Base-by-base conservation (phyloP, 2,113 vertebrate genomes). In the Fulica atra region DNA sequence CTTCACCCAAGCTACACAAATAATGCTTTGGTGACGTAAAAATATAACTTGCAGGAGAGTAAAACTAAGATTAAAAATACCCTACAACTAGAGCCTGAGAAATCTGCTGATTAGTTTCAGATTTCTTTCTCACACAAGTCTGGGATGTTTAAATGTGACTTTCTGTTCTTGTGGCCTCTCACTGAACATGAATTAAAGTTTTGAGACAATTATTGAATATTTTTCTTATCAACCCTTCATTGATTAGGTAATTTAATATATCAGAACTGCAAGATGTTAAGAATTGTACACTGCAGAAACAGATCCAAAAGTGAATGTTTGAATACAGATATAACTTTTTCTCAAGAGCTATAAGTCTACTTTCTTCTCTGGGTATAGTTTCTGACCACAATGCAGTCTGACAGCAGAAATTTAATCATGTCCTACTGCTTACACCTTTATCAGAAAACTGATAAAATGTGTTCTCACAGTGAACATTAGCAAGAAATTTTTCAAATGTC, bases 401-500 rank as follows among this genome's bases (percentile, higher is more conserved):
- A 77, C 29, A 82, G 76, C 35, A 95, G 83, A 94, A 88, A 64
- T 89, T 93, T 84, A 73, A 82, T 96, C 26, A 29, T 79, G 79
- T 92, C 83, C 80, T 92, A 35, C 36, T 82, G 81, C 85, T 92
- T 82, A 70, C 63, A 94, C 89, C 66, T 93, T 66, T 94, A 66
- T 92, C 64, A 87, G 38, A 70, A 94, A 73, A 60, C 61, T 86
- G 68, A 96, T 92, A 84, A 96, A 89, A 93, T 79, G n/a, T 84
- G 17, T 82, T n/a, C 36, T 92, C 72, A 80, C 51, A 73, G n/a
- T 90, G 53, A 94, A 95, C 18, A 57, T 70, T 90, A 91, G 71
- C 65, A 96, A 72, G 48, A 94, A 87, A 89, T 95, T 97, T 95
- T 97, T 97, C 82, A 97, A 57, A 85, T 93, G 96, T 96, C 98